These are phyloP conservation scores for Castor canadensis DNA, from an alignment of 2,113 vertebrate genomes.

Conservation along the genomic window DNA sequence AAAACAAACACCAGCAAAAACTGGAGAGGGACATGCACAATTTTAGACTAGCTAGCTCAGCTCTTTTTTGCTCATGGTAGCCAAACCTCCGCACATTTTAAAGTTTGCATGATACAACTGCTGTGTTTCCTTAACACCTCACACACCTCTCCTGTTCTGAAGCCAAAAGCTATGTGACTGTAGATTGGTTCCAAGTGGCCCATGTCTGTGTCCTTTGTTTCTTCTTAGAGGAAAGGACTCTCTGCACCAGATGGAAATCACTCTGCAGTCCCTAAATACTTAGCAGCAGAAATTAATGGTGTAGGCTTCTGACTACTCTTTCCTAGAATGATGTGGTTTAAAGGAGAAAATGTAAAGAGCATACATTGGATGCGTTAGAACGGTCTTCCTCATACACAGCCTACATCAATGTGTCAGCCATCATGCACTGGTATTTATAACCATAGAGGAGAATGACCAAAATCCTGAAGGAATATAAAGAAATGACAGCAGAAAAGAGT, in stretches of 20 bases:
- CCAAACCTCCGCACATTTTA: not conserved
- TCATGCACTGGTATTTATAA: not conserved
- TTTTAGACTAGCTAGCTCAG: not conserved
- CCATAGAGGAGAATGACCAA: not conserved
- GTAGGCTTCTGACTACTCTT: not conserved
- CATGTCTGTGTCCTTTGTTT: not conserved
- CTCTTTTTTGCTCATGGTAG: not conserved
- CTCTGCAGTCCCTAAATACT: not conserved
- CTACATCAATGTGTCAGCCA: not conserved
- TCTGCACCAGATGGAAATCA: not conserved
- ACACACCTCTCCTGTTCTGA: not conserved
- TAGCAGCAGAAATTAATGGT: not conserved
- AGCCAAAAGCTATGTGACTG: not conserved
- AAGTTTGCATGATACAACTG: not conserved
- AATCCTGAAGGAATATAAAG: not conserved
- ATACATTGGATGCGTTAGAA: fast-evolving
- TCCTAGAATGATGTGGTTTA: not conserved
- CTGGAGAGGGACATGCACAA: not conserved
- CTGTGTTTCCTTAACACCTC: not conserved
- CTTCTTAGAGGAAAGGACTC: not conserved
- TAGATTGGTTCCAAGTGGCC: not conserved
- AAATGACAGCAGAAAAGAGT: not conserved
- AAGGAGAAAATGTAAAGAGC: not conserved
- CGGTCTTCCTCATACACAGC: not conserved
- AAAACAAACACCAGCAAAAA: not conserved